Base-by-base conservation (phyloP, 2,797 vertebrate genomes). In the Aphelocoma californica region DNA sequence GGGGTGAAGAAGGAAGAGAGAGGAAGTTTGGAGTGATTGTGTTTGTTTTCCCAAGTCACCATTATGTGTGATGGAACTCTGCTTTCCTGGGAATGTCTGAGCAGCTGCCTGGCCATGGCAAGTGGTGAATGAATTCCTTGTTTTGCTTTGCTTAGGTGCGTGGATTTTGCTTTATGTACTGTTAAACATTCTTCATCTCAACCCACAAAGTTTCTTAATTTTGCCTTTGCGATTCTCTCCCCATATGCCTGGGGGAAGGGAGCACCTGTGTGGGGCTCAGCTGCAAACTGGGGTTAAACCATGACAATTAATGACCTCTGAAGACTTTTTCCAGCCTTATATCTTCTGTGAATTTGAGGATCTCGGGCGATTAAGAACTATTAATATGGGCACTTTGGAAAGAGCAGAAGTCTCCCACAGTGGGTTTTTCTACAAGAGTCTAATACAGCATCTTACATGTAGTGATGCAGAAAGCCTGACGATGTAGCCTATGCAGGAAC, bases 401-500 rank as follows among this genome's bases (percentile, higher is more conserved):
- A 26, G 32, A 65, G 24, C 10, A 45, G n/a, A 32, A 60, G 29
- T 32, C 24, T 72, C 73, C 28, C 17, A 18, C 5, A 4, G 0
- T 36, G 61, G 2, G 1, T 57, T 82, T 88, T 74, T 12, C 14
- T 50, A 8, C 31, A 36, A 10, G 14, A 28, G 53, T 58, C 9
- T 3, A 26, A 4, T 6, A 21, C 31, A 62, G 2, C 12, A 16
- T 36, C 8, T 66, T 53, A 5, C 32, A 20, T 10, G 11, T 5
- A 29, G 48, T 1, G 13, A 45, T 64, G 44, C 23, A 45, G 18
- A 34, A n/a, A 34, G 71, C 18, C 16, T 82, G 36, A 42, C 2
- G 0, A 6, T 12, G 1, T 2, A 15, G 42, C 7, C 73, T 74
- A 8, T 5, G 1, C 3, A 26, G 44, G 38, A 42, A 18, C 14